phyloP scores from a whole-genome alignment of 2,797 vertebrate genomes.

The Micrastur ruficollis region DNA sequence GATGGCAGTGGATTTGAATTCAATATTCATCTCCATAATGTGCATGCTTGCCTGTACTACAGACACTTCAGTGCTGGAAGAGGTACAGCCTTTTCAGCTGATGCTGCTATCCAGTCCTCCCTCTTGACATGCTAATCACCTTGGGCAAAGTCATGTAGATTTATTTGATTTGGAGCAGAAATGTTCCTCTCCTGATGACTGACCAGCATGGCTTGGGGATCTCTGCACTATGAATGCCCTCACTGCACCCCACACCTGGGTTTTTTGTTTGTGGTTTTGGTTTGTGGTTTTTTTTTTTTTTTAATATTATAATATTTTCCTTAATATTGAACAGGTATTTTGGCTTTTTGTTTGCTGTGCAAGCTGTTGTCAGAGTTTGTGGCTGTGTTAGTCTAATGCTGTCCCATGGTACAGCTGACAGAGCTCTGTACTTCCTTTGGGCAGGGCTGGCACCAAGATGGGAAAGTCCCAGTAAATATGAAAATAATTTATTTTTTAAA shows the following conservation, averaged over 20 bases:
- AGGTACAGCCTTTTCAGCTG: background rate
- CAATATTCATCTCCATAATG: background rate
- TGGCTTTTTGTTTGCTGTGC: background rate
- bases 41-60: background rate
- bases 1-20: background rate
- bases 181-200: background rate
- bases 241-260: background rate
- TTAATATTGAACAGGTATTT: background rate
- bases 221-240: background rate
- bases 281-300: background rate
- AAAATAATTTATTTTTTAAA: slow-evolving; percentile 43
- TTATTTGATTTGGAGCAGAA: background rate
- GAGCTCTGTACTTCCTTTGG: background rate
- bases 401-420: background rate
- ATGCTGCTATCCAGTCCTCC: background rate
- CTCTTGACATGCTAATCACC: background rate
- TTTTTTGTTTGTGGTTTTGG: no score
- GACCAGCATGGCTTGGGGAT: background rate
- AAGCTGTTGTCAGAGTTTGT: background rate
- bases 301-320: background rate
- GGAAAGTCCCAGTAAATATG: background rate
- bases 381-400: background rate
- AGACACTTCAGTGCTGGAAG: background rate
- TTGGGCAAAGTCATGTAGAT: background rate
- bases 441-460: background rate